Base-by-base conservation (phyloP, 2,888 invertebrate species). In the Aphodius granarius region DNA sequence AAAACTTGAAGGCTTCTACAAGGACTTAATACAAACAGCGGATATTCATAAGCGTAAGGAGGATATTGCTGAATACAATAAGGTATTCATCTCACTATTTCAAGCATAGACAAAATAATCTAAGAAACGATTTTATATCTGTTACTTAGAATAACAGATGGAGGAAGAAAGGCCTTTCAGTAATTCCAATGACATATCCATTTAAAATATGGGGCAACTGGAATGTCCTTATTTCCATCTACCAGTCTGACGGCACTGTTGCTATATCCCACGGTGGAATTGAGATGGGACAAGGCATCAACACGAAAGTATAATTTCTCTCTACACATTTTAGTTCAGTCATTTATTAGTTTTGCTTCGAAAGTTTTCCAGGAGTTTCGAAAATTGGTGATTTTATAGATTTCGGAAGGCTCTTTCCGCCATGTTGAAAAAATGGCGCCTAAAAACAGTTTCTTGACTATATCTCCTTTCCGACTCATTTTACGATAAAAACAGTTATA, bases 281-380 rank as follows among this genome's bases (percentile, higher is more conserved):
- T 22, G 94, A 94, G 88, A 91, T 93, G 83, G 96, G 96, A 0
- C 96, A 96, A 88, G 96, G 96, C 9, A 89, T 94, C 70, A 93
- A 95, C 79, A 95, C 95, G 0, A 95, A 95, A 89, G 91, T 89
- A 80, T 71, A 21, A 43, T 16, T 63, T 17, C 70, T 21, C 13
- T 66, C 15, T 21, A 68, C 62, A 43, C 72, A 64, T 43, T 64
- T 62, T 66, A n/a, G n/a, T n/a, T n/a, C n/a, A n/a, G n/a, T n/a
- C n/a, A n/a, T n/a, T n/a, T n/a, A n/a, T n/a, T n/a, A n/a, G n/a
- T n/a, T n/a, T n/a, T n/a, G n/a, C n/a, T n/a, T n/a, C n/a, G n/a
- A n/a, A n/a, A n/a, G n/a, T n/a, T n/a, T n/a, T n/a, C n/a, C n/a
- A n/a, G n/a, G n/a, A n/a, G n/a, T n/a, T n/a, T n/a, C n/a, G n/a